Conservation (phyloP, 2,888 invertebrate genomes). For the Podabrus alpinus region DNA sequence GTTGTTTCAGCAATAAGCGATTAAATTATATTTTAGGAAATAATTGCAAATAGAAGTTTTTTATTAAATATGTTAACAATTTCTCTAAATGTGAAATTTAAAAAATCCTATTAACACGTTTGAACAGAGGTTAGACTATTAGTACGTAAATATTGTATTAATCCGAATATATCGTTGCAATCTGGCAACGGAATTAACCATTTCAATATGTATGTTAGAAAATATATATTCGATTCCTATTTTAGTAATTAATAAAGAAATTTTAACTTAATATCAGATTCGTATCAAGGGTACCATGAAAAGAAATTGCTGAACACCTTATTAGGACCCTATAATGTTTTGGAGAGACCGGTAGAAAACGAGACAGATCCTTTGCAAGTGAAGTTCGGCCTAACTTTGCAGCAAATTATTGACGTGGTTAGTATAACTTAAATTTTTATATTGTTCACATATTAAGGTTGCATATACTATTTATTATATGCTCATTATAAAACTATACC, state of each 20-base stretch:
- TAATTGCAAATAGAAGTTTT: no score
- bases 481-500: background rate
- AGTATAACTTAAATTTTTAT: conserved; percentile 55
- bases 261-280: conserved; percentile 61
- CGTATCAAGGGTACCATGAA: conserved; percentile 88
- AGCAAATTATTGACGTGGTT: conserved; percentile 95
- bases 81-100: no score
- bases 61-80: no score
- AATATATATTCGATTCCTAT: background rate
- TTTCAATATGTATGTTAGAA: background rate
- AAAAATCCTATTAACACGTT: no score
- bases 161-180: no score
- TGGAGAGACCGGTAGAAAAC: conserved; percentile 89
- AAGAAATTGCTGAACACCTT: conserved; percentile 83
- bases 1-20: no score
- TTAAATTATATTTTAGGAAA: no score
- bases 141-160: no score
- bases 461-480: background rate
- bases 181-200: no score
- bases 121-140: no score
- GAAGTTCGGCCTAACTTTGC: conserved; percentile 87
- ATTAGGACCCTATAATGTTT: conserved; percentile 80
- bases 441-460: background rate
- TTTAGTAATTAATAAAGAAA: background rate
- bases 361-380: conserved; percentile 90